Evolutionary conservation across 2,113 vertebrate species (phyloP).

Genomic region (Trachemys scripta): DNA sequence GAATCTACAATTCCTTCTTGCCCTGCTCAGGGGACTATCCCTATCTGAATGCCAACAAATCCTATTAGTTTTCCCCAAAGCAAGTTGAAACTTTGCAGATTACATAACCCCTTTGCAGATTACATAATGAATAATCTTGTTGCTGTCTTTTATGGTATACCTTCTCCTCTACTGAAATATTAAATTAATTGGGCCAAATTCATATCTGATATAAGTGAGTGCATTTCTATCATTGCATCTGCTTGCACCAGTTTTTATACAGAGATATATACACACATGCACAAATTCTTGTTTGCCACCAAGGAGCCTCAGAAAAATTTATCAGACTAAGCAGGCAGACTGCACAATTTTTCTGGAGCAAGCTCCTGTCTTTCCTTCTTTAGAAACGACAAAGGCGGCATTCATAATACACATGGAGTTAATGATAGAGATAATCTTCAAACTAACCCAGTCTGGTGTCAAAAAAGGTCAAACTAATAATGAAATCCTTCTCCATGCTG

Average conservation of each 20-base stretch:
- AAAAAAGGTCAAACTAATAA: not conserved
- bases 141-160: not conserved
- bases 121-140: not conserved
- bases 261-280: not conserved
- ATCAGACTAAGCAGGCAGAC: not conserved
- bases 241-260: not conserved
- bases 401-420: not conserved
- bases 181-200: fast-evolving
- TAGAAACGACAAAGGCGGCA: not conserved
- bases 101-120: not conserved
- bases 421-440: constrained; percentile 36
- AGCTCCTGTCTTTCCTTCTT: not conserved
- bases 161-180: fast-evolving
- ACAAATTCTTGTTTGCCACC: not conserved
- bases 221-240: fast-evolving
- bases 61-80: not conserved
- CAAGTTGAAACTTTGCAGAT: not conserved
- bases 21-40: not conserved
- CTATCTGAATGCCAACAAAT: not conserved
- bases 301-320: not conserved
- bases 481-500: not conserved
- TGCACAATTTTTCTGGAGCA: not conserved
- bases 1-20: not conserved
- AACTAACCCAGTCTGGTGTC: not conserved
- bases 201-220: fast-evolving